These are phyloP conservation scores for Lithophane semibrunnea DNA, from an alignment of 2,888 invertebrate genomes.

Conservation along the genomic window DNA sequence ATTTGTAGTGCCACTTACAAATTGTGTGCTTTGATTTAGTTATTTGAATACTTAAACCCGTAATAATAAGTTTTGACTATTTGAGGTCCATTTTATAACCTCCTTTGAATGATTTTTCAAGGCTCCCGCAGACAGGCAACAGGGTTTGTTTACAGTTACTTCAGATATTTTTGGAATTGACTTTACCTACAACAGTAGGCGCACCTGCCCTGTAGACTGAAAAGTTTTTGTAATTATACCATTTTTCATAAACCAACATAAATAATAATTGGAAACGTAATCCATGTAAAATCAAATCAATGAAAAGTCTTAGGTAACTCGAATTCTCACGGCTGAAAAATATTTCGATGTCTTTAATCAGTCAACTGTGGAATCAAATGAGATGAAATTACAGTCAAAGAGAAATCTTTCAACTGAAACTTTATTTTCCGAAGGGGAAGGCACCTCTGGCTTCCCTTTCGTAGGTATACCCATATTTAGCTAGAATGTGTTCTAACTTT, in stretches of 20 bases:
- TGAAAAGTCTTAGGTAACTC: background rate
- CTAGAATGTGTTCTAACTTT: background rate
- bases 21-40: background rate
- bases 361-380: conserved; percentile 28
- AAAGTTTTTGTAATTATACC: background rate
- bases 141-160: background rate
- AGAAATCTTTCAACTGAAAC: background rate
- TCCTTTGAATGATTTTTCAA: background rate
- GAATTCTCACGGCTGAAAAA: background rate
- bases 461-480: background rate
- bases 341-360: conserved; percentile 23
- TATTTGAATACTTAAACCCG: background rate
- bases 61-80: background rate
- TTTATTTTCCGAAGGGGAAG: too few relatives aligned
- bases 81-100: background rate
- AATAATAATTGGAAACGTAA: background rate
- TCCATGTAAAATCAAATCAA: background rate
- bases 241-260: background rate
- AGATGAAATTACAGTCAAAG: conserved; percentile 4
- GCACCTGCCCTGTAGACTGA: background rate
- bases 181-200: background rate
- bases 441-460: too few relatives aligned
- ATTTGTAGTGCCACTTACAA: background rate
- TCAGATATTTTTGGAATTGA: background rate
- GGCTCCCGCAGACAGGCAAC: too few relatives aligned